Percentiles rank a stretch among this genome's conserved stretches.
Evolutionary conservation across 2,888 invertebrate species (phyloP).

Genomic region (Auanema freiburgensis): DNA sequence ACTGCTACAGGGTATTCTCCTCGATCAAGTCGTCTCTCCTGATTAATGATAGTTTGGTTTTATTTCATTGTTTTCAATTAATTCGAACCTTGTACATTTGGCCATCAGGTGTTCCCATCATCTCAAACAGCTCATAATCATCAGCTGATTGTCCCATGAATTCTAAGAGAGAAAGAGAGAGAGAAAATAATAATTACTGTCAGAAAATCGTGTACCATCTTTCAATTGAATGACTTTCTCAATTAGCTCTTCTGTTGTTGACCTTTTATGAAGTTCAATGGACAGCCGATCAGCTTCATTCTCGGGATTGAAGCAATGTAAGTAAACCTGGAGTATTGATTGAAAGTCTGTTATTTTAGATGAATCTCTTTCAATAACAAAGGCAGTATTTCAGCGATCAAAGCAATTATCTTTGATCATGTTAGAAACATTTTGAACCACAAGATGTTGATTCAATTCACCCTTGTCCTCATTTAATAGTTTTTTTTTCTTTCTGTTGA

Average conservation of each 20-base stretch:
- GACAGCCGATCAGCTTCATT: conserved; percentile 77
- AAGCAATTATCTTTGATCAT: background rate
- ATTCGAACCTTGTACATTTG: conserved; percentile 78
- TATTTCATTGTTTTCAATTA: background rate
- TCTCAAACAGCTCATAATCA: conserved; percentile 62
- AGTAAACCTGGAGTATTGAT: conserved; percentile 37
- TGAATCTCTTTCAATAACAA: conserved; percentile 8
- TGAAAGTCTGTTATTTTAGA: background rate
- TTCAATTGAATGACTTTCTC: conserved; percentile 74
- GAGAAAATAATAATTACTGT: conserved; percentile 22
- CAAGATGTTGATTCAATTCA: background rate
- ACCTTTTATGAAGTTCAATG: conserved; percentile 87
- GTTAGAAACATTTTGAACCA: background rate
- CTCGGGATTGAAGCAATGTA: conserved; percentile 60
- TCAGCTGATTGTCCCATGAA: conserved; percentile 34
- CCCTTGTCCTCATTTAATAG: conserved; percentile 67
- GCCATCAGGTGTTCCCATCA: conserved; percentile 64
- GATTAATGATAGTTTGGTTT: background rate
- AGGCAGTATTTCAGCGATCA: background rate
- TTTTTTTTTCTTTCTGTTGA: conserved; percentile 61
- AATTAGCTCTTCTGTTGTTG: conserved; percentile 87
- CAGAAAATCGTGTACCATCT: conserved; percentile 9
- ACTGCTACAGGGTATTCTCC: conserved; percentile 69
- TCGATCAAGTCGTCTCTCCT: conserved; percentile 76
- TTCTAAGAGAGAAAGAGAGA: conserved; percentile 71